These are phyloP conservation scores for Rhodophaea formosa DNA, from an alignment of 2,888 invertebrate species.

Conservation along the genomic window DNA sequence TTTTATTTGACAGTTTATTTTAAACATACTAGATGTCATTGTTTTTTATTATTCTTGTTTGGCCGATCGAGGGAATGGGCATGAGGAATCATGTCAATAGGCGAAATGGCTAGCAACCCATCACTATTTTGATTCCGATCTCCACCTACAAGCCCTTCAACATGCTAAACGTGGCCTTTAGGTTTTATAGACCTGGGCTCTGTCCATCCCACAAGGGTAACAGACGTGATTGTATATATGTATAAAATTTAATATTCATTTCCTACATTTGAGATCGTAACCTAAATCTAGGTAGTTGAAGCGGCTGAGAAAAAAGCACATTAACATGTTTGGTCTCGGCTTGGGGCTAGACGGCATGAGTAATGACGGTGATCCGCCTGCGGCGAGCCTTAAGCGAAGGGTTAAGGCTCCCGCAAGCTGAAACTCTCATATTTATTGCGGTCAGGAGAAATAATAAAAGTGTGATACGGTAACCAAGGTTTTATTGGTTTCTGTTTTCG, in stretches of 20 bases:
- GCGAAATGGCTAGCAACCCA: too few species aligned
- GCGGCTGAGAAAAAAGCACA: constrained; percentile 51
- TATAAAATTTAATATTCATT: constrained; percentile 27
- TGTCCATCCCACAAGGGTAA: too few species aligned
- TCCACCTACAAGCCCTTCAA: too few species aligned
- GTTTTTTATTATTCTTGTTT: too few species aligned
- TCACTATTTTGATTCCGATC: too few species aligned
- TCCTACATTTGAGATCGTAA: constrained; percentile 24
- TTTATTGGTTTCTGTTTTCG: neutral
- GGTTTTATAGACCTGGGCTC: too few species aligned
- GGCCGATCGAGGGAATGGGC: too few species aligned
- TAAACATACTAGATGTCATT: too few species aligned
- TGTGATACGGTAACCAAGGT: constrained; percentile 36
- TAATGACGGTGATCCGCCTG: constrained; percentile 78
- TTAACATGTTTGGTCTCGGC: constrained; percentile 55
- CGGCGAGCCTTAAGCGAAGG: constrained; percentile 76
- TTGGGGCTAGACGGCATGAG: constrained; percentile 72
- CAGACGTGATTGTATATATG: too few species aligned
- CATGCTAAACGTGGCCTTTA: too few species aligned
- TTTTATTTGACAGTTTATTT: too few species aligned
- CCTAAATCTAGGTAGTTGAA: constrained; percentile 30
- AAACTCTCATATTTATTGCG: constrained; percentile 71
- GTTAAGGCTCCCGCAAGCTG: constrained; percentile 70
- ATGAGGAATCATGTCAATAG: too few species aligned
- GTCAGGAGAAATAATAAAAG: constrained; percentile 55